These are phyloP conservation scores for Himalopsyche anomala DNA, from an alignment of 2,888 invertebrate species.

Conservation along the genomic window DNA sequence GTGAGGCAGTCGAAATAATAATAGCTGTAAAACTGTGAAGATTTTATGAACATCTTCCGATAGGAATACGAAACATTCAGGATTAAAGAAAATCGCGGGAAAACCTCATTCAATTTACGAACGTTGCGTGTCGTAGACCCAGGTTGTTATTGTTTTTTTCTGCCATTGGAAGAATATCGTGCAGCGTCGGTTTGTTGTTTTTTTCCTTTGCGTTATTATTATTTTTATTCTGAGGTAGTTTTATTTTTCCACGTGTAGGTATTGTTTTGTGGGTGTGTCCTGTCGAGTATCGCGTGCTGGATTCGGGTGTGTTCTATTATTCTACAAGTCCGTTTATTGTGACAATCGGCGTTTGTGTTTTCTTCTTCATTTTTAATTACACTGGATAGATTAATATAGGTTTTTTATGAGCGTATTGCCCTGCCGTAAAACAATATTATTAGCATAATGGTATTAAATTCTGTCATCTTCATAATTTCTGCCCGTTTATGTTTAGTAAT, in stretches of 20 bases:
- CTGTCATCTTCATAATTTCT: too few relatives aligned
- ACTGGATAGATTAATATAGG: neutral
- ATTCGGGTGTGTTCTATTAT: slow-evolving; percentile 31
- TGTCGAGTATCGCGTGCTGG: neutral
- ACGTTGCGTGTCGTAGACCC: neutral
- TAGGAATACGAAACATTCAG: neutral
- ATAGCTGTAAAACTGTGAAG: too few relatives aligned
- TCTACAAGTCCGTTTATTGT: slow-evolving; percentile 12
- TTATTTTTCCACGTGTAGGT: slow-evolving; percentile 26
- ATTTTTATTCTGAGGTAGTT: slow-evolving; percentile 1
- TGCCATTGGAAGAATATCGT: neutral
- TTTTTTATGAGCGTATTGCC: too few relatives aligned
- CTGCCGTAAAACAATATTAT: too few relatives aligned
- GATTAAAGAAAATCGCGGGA: slow-evolving; percentile 17
- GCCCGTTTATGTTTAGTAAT: too few relatives aligned
- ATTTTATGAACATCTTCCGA: neutral
- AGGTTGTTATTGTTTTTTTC: slow-evolving; percentile 18
- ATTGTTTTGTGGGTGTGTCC: slow-evolving; percentile 37
- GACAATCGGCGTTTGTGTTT: slow-evolving; percentile 28
- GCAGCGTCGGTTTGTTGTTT: slow-evolving; percentile 13
- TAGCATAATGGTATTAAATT: too few relatives aligned
- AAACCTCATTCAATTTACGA: neutral
- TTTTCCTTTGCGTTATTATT: neutral
- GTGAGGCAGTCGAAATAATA: too few relatives aligned
- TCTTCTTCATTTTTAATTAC: slow-evolving; percentile 37